Evolutionary conservation across 2,797 vertebrate genomes (phyloP).

Genomic region (Helarctos malayanus): DNA sequence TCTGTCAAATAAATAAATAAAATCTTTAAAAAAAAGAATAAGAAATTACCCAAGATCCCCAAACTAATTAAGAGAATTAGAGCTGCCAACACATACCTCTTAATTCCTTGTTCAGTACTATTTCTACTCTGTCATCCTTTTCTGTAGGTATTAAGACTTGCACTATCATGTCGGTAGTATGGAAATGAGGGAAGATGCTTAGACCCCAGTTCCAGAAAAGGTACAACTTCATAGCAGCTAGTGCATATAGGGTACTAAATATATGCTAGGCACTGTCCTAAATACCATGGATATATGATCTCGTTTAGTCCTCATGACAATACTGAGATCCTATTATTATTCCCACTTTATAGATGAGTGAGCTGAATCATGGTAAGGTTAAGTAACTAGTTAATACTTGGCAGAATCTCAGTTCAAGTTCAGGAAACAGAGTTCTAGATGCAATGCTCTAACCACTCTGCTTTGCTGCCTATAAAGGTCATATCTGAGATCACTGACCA

Average conservation of each 20-base stretch:
- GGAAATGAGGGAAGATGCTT: conserved; percentile 7
- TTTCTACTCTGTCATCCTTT: neutral
- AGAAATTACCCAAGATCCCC: neutral
- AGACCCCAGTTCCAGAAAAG: neutral
- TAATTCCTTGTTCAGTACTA: neutral
- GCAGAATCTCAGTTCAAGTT: neutral
- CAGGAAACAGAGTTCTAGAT: neutral
- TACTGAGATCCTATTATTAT: neutral
- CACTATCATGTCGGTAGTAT: neutral
- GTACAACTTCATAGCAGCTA: neutral
- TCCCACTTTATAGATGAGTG: neutral
- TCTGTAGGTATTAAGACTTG: neutral
- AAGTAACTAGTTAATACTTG: neutral
- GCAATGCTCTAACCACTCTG: neutral
- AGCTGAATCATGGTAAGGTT: conserved; percentile 15
- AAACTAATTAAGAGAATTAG: conserved; percentile 18
- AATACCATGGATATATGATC: neutral
- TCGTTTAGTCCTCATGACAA: neutral
- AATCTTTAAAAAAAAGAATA: neutral
- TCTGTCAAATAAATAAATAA: no score
- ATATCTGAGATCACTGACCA: neutral
- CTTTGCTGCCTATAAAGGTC: neutral
- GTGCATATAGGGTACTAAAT: neutral
- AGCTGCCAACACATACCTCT: neutral
- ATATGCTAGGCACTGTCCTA: neutral